Base-by-base conservation (phyloP, 2,888 invertebrate species). In the Cyclophora albipunctata region DNA sequence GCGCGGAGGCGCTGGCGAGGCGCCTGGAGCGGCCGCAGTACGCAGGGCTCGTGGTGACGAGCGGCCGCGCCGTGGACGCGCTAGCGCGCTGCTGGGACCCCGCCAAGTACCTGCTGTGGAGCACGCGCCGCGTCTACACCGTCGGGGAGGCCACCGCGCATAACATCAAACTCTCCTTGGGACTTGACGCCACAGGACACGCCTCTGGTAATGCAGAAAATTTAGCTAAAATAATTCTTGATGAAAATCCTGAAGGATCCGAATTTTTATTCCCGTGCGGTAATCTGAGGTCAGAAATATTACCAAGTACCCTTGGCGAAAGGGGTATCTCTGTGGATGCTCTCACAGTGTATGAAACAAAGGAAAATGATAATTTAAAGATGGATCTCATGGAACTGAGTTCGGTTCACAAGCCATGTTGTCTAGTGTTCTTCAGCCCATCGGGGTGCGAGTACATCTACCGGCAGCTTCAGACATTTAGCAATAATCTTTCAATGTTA, bases 381-480 rank as follows among this genome's bases (percentile, higher is more conserved):
- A 61, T 57, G 7, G 68, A 75, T 56, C 61, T 87, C 40, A 73
- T 81, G 57, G 68, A 76, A 35, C 61, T 87, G 5, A 65, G 75
- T 0, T 55, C 61, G 0, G 62, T 58, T 20, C 58, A 56, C 0
- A 48, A 57, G 7, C 82, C 75, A 0, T 75, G 75, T 42, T 81
- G 84, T 51, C 66, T 87, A 69, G 84, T 86, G 46, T 87, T 87
- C 66, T 88, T 88, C 55, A 86, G 87, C 53, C 87, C 87, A 0
- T 87, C 87, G 0, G 87, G 87, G 0, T 85, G 84, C 48, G 86
- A 87, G 56, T 86, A 87, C 59, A 76, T 81, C 33, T 75, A 85
- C 58, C 63, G 85, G 3, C 81, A 82, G 57, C 72, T 87, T 35
- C 86, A 86, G 60, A 85, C 86, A 0, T 81, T 86, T 53, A 74